These are phyloP conservation scores for Epinotia bilunana DNA, from an alignment of 2,888 invertebrate species.

Conservation along the genomic window DNA sequence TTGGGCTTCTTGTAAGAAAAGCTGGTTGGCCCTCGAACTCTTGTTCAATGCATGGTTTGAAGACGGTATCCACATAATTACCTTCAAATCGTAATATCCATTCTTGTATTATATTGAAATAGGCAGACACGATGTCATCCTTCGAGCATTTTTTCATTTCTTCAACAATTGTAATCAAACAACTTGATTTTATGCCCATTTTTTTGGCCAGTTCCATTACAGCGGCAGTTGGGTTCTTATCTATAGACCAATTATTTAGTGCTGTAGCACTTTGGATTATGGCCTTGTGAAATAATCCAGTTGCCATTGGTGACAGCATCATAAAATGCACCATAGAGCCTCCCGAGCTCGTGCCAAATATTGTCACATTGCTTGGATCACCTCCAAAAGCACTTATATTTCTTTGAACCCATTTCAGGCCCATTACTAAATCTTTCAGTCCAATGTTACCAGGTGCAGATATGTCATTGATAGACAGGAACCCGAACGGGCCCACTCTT, in stretches of 20 bases:
- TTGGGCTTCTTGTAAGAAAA: slow-evolving; percentile 73
- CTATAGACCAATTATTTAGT: slow-evolving; percentile 72
- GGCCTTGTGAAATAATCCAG: slow-evolving; percentile 77
- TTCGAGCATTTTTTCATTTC: slow-evolving; percentile 62
- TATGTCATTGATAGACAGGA: slow-evolving; percentile 73
- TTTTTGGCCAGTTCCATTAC: slow-evolving; percentile 64
- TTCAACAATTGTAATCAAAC: slow-evolving; percentile 68
- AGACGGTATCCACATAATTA: slow-evolving; percentile 63
- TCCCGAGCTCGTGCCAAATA: slow-evolving; percentile 79
- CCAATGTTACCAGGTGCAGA: slow-evolving; percentile 78
- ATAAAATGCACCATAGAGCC: slow-evolving; percentile 77
- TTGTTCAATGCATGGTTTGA: slow-evolving; percentile 75
- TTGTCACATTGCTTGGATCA: slow-evolving; percentile 75
- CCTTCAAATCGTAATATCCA: slow-evolving; percentile 47
- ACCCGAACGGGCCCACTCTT: slow-evolving; percentile 78
- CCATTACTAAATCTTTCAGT: slow-evolving; percentile 76
- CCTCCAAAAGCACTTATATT: slow-evolving; percentile 77
- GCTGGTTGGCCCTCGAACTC: slow-evolving; percentile 76
- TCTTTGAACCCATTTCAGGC: slow-evolving; percentile 75
- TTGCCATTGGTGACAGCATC: slow-evolving; percentile 78
- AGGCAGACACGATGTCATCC: slow-evolving; percentile 62
- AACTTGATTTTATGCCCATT: slow-evolving; percentile 62
- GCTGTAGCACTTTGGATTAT: slow-evolving; percentile 78
- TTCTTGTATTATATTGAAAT: slow-evolving; percentile 49
- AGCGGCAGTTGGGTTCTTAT: slow-evolving; percentile 66